Evolutionary conservation across 2,797 vertebrate genomes (phyloP).

Genomic region (Antennarius maculatus): DNA sequence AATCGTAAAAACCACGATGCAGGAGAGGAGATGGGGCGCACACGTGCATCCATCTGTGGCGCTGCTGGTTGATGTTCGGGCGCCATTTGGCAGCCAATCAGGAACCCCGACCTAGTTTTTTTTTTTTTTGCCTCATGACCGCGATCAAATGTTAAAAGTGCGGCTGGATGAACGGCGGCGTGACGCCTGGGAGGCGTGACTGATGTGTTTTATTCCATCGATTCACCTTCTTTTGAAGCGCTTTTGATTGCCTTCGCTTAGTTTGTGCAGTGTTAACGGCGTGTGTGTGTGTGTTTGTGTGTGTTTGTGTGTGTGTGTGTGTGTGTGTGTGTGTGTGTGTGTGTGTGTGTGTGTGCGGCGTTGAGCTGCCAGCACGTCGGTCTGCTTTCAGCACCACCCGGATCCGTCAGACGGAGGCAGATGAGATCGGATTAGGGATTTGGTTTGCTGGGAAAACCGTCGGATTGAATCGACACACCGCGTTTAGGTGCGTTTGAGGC

Average conservation of each 20-base stretch:
- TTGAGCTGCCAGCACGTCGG: slow-evolving; percentile 55
- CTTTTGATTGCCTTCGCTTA: slow-evolving; percentile 1
- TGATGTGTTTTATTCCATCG: background rate
- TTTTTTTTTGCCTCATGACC: slow-evolving; percentile 12
- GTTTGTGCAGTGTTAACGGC: slow-evolving; percentile 29
- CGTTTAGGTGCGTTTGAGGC: slow-evolving; percentile 42
- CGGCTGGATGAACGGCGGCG: slow-evolving; percentile 1
- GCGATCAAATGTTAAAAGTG: slow-evolving; percentile 32
- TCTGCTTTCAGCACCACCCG: slow-evolving; percentile 68
- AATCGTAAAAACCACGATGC: background rate
- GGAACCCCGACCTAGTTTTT: slow-evolving; percentile 43
- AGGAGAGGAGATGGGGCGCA: background rate
- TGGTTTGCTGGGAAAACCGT: slow-evolving; percentile 55
- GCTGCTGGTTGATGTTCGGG: slow-evolving; percentile 29
- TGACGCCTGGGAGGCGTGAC: background rate
- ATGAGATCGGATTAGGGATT: slow-evolving; percentile 72
- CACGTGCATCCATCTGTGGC: slow-evolving; percentile 7
- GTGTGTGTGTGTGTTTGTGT: background rate
- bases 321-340: slow-evolving; percentile 26
- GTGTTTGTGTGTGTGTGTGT: slow-evolving; percentile 27
- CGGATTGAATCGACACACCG: slow-evolving; percentile 59
- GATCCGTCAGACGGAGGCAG: slow-evolving; percentile 62
- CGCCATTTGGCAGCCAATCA: slow-evolving; percentile 52
- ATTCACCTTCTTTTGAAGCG: slow-evolving; percentile 15
- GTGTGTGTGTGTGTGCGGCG: background rate